These are phyloP conservation scores for Ladona fulva DNA, from an alignment of 1,140 invertebrate genomes.

Conservation along the genomic window DNA sequence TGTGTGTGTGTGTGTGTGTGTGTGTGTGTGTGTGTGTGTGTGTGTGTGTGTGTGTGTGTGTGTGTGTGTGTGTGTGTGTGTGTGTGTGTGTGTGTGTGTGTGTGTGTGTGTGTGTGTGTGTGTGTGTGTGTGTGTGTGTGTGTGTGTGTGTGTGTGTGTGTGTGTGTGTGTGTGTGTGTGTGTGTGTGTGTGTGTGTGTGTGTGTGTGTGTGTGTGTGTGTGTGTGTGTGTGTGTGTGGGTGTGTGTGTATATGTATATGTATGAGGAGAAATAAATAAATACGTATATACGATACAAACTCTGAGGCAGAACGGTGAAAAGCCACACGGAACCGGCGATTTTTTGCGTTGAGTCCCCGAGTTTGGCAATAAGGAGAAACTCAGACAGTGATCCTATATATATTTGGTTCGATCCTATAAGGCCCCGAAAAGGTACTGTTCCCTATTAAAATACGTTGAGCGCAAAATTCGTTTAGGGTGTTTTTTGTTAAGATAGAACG, in stretches of 20 bases:
- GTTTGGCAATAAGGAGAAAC: too few relatives aligned
- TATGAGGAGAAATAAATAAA: conserved; percentile 17
- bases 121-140: conserved; percentile 1
- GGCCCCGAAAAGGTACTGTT: too few relatives aligned
- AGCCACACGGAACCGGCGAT: too few relatives aligned
- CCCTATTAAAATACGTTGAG: too few relatives aligned
- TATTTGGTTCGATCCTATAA: too few relatives aligned
- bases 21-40: neutral
- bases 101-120: neutral
- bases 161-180: conserved; percentile 1
- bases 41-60: neutral
- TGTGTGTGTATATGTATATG: conserved; percentile 13
- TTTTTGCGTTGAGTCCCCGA: too few relatives aligned
- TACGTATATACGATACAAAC: neutral
- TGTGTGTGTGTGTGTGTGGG: conserved; percentile 10
- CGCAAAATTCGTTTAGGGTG: too few relatives aligned
- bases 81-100: neutral
- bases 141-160: conserved; percentile 1
- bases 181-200: conserved; percentile 1
- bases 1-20: neutral
- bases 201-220: conserved; percentile 13
- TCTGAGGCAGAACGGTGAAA: too few relatives aligned
- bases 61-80: neutral
- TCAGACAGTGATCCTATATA: too few relatives aligned
- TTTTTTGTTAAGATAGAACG: too few relatives aligned